Base-by-base conservation (phyloP, 2,888 invertebrate genomes). In the Tenthredo mesomela region DNA sequence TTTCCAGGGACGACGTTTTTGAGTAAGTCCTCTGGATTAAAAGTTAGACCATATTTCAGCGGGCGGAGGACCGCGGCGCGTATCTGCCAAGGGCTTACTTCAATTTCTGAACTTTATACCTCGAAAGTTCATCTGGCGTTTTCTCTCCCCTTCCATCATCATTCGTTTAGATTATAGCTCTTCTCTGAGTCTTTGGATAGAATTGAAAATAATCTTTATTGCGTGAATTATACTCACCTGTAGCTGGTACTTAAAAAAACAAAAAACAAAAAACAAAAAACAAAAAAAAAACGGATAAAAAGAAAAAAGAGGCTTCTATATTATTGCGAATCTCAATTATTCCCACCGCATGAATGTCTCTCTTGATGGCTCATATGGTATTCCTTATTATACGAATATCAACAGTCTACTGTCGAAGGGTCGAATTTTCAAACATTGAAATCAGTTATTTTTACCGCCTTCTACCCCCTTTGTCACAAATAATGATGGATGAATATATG, bases 51-150 rank as follows among this genome's bases (percentile, higher is more conserved):
- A 80, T 80, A 80, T 80, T 80, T 80, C 61, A 80, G 40, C 80
- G 40, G 80, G 80, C 37, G 58, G 25, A 80, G 77, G 80, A 80
- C 50, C 54, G n/a, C 33, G 54, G 33, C n/a, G 25, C 50, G 77
- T 77, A 54, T 80, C 80, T 80, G 61, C 80, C 80, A 40, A 80
- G 58, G 58, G 80, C 80, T 80, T 80, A 80, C 80, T 61, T 80
- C 80, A 80, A 80, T 80, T 80, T 80, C 80, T 80, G 80, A 80
- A 80, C 80, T 80, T 80, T 80, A 80, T 80, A 61, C 80, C 40
- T 61, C 37, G 29, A 61, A 80, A 80, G 80, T 80, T 80, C 80
- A 37, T 58, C 21, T 61, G 25, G 18, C 58, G 61, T 40, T 80
- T 40, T 61, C 80, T 50, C 58, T 80, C 25, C 37, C 80, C 40